Percentiles rank a stretch among this genome's conserved stretches.
Conservation (phyloP, 2,113 vertebrate genomes). For the Corythornis cristatus region DNA sequence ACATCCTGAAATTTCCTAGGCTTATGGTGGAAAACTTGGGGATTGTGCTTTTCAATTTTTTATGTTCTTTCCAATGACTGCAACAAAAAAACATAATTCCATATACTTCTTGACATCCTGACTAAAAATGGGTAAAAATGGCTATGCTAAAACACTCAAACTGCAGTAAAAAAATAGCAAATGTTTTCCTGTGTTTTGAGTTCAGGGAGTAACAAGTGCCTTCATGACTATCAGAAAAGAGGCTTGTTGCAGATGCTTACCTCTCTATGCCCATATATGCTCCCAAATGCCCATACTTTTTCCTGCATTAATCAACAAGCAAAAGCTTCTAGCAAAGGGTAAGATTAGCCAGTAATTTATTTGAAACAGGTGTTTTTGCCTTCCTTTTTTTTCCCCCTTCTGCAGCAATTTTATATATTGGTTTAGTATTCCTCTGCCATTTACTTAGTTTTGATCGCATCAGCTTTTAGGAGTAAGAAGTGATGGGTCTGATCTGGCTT, state of each 20-base stretch:
- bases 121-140: neutral
- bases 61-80: neutral
- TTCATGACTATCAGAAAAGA: neutral
- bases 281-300: neutral
- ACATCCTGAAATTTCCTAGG: neutral
- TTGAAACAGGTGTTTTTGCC: conserved; percentile 2
- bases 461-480: neutral
- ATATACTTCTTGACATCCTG: neutral
- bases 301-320: neutral
- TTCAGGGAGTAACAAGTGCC: neutral
- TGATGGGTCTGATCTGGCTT: neutral
- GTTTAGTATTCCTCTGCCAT: neutral
- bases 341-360: neutral
- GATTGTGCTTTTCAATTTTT: neutral
- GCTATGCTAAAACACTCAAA: neutral
- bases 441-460: neutral
- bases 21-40: neutral
- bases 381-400: neutral
- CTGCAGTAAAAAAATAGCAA: neutral
- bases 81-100: neutral
- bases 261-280: neutral
- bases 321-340: neutral
- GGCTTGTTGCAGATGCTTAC: neutral
- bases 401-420: neutral
- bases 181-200: neutral